Evolutionary conservation across 1,140 invertebrate species (phyloP).

Genomic region (Potamilus streckersoni): DNA sequence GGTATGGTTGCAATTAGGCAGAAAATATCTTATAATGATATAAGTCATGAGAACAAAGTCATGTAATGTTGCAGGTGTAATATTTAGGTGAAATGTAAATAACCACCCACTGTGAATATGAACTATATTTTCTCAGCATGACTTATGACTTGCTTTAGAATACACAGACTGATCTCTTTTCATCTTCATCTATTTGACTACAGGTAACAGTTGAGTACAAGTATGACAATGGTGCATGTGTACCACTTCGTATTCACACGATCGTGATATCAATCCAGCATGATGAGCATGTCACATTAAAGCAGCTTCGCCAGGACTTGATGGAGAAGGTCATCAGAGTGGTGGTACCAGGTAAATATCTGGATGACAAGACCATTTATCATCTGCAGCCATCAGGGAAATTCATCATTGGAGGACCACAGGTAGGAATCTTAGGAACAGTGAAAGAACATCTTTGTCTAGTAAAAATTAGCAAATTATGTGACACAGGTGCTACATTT

Average conservation of each 20-base stretch:
- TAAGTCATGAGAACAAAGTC: too few relatives aligned
- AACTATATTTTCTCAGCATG: neutral
- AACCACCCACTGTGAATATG: neutral
- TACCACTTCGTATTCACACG: constrained; percentile 94
- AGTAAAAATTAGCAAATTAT: too few relatives aligned
- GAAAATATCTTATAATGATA: too few relatives aligned
- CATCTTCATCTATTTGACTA: constrained; percentile 11
- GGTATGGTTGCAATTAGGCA: too few relatives aligned
- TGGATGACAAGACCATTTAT: constrained; percentile 90
- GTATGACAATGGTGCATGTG: constrained; percentile 75
- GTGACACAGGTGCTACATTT: too few relatives aligned
- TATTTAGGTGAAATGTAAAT: too few relatives aligned
- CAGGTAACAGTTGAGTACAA: constrained; percentile 69
- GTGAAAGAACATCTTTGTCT: too few relatives aligned
- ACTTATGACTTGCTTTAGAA: neutral
- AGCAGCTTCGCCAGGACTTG: constrained; percentile 85
- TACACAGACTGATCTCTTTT: neutral
- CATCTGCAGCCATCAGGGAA: constrained; percentile 97
- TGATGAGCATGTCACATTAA: constrained; percentile 89
- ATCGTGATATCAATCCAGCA: constrained; percentile 97
- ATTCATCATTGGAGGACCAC: constrained; percentile 93
- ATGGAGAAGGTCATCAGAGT: constrained; percentile 91
- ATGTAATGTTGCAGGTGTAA: too few relatives aligned
- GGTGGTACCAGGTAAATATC: constrained; percentile 91
- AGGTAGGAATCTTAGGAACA: constrained; percentile 76